These are phyloP conservation scores for Coreoperca whiteheadi DNA, from an alignment of 2,113 vertebrate genomes.

Conservation along the genomic window DNA sequence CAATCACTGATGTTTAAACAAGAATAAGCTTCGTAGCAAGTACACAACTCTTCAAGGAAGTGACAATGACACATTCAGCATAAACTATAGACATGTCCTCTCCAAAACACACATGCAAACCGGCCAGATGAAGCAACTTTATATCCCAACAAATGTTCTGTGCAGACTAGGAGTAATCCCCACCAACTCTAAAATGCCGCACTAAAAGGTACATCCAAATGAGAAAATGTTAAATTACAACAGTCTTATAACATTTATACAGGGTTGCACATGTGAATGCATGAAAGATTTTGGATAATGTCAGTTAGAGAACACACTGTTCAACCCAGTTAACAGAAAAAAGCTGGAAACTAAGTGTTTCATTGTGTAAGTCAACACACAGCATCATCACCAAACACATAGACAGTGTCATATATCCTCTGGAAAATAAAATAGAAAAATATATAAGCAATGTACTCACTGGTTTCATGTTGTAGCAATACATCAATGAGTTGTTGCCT, in stretches of 20 bases:
- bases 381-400: slow-evolving; percentile 31
- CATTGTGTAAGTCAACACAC: slow-evolving; percentile 12
- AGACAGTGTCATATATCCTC: background rate
- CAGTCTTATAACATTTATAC: slow-evolving; percentile 10
- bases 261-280: background rate
- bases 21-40: background rate
- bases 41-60: slow-evolving; percentile 5
- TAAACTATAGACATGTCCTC: slow-evolving; percentile 19
- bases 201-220: background rate
- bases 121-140: background rate
- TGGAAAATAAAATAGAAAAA: background rate
- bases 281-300: background rate
- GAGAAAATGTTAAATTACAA: background rate
- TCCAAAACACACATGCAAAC: slow-evolving; percentile 20
- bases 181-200: background rate
- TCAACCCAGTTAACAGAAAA: background rate
- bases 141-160: slow-evolving; percentile 11
- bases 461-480: slow-evolving; percentile 96
- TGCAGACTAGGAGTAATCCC: background rate
- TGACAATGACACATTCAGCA: slow-evolving; percentile 12
- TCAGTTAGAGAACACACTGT: background rate
- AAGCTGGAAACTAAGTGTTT: slow-evolving; percentile 8
- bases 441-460: slow-evolving; percentile 82
- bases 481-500: slow-evolving; percentile 92
- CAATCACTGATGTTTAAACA: slow-evolving; percentile 1